phyloP scores from a whole-genome alignment of 2,888 invertebrate genomes.

The Tolmerus cingulatus region DNA sequence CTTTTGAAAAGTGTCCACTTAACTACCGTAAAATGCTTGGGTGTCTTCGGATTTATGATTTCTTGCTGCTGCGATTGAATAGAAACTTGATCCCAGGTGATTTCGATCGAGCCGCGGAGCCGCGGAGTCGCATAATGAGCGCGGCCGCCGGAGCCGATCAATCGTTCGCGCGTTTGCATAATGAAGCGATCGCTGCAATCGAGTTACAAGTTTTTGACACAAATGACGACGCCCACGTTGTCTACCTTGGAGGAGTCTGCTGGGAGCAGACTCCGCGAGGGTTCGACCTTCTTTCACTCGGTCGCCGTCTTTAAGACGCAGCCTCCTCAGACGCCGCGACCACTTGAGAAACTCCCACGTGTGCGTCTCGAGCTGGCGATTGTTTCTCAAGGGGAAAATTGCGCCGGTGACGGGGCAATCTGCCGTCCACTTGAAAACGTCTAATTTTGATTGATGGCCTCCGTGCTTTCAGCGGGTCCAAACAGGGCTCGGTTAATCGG shows the following conservation, averaged over 20 bases:
- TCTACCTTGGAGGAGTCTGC: conserved; percentile 2
- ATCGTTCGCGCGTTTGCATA: conserved; percentile 26
- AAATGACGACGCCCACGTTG: conserved; percentile 40
- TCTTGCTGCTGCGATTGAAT: background rate
- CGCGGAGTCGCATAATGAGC: background rate
- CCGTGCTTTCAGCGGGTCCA: conserved; percentile 7
- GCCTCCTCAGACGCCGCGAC: conserved; percentile 8
- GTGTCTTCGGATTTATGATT: background rate
- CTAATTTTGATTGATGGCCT: conserved; percentile 48
- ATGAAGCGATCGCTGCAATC: conserved; percentile 40
- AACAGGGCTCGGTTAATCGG: background rate
- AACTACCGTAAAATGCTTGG: background rate
- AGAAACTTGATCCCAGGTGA: background rate
- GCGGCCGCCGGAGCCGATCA: background rate
- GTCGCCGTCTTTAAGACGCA: background rate
- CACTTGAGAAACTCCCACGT: conserved; percentile 32
- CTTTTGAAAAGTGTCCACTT: conserved; percentile 2
- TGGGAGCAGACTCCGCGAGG: background rate
- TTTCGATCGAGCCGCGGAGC: background rate
- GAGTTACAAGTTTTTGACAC: conserved; percentile 18
- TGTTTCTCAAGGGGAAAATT: background rate
- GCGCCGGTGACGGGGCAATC: background rate
- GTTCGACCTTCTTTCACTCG: background rate
- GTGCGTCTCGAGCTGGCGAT: background rate
- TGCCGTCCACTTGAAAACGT: conserved; percentile 38